A percentile compares a stretch with the other conserved stretches of the same genome.
Conservation (phyloP, 2,888 invertebrate species). For the Clitarchus hookeri region DNA sequence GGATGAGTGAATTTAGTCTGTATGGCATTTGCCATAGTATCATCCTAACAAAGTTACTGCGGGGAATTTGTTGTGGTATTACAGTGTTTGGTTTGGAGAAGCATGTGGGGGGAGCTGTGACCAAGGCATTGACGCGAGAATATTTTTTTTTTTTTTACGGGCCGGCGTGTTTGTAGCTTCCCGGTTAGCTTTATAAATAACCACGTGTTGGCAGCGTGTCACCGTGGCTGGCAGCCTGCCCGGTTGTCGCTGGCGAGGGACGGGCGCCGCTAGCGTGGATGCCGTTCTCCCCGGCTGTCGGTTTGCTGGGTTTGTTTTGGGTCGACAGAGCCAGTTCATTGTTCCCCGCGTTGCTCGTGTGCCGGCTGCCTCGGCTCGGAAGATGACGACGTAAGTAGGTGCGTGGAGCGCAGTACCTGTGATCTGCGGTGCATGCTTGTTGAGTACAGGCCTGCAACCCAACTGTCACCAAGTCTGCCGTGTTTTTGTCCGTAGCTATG, state of each 20-base stretch:
- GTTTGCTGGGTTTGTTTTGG: neutral
- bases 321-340: neutral
- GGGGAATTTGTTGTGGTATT: neutral
- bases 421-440: too few species aligned
- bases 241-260: neutral
- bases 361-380: neutral
- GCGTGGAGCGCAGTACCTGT: neutral
- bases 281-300: neutral
- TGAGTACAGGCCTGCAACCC: too few species aligned
- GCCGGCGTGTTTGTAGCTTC: neutral
- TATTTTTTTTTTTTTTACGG: neutral
- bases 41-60: neutral
- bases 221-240: neutral
- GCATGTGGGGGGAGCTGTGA: neutral
- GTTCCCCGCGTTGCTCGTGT: neutral
- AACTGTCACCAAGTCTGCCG: too few species aligned
- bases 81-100: neutral
- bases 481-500: too few species aligned
- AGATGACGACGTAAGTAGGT: neutral
- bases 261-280: neutral
- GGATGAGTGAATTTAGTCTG: too few species aligned
- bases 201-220: constrained; percentile 14
- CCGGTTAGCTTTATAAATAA: constrained; percentile 14
- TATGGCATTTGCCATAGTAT: too few species aligned
- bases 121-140: neutral